phyloP scores from a whole-genome alignment of 2,888 invertebrate genomes.

The Melipona bicolor region DNA sequence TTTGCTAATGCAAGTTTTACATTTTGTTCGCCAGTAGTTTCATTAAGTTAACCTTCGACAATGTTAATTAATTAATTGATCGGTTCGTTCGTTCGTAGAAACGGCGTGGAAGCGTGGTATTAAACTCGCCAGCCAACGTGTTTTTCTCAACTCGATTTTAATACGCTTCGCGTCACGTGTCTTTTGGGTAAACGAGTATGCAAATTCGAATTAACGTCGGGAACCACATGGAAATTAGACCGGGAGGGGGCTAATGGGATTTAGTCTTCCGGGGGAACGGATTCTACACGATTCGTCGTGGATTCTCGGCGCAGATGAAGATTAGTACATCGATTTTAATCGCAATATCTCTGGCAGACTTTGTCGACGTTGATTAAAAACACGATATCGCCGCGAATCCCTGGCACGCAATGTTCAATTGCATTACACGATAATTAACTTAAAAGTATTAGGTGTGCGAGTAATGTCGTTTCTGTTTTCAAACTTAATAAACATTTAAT shows the following conservation, averaged over 20 bases:
- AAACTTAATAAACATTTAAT: too few species aligned
- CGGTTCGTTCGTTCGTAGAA: too few species aligned
- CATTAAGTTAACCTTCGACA: too few species aligned
- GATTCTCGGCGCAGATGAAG: constrained; percentile 37
- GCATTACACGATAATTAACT: too few species aligned
- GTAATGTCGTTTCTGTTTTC: too few species aligned
- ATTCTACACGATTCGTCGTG: constrained; percentile 41
- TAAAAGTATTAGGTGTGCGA: too few species aligned
- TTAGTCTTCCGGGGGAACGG: constrained; percentile 54
- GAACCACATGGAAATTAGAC: constrained; percentile 52
- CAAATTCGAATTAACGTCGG: constrained; percentile 61
- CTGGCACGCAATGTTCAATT: neutral
- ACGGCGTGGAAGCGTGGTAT: too few species aligned
- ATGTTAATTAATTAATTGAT: too few species aligned
- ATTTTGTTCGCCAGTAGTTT: too few species aligned
- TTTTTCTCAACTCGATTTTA: constrained; percentile 16
- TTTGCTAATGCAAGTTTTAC: too few species aligned
- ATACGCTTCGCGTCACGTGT: constrained; percentile 31
- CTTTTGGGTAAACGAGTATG: constrained; percentile 56
- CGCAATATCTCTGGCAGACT: constrained; percentile 5
- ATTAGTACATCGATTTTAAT: constrained; percentile 27
- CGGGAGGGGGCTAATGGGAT: constrained; percentile 50
- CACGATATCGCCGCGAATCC: constrained; percentile 6
- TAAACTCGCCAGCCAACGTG: too few species aligned
- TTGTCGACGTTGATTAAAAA: neutral